Base-by-base conservation (phyloP, 2,797 vertebrate species). In the Sebastes nivosus region DNA sequence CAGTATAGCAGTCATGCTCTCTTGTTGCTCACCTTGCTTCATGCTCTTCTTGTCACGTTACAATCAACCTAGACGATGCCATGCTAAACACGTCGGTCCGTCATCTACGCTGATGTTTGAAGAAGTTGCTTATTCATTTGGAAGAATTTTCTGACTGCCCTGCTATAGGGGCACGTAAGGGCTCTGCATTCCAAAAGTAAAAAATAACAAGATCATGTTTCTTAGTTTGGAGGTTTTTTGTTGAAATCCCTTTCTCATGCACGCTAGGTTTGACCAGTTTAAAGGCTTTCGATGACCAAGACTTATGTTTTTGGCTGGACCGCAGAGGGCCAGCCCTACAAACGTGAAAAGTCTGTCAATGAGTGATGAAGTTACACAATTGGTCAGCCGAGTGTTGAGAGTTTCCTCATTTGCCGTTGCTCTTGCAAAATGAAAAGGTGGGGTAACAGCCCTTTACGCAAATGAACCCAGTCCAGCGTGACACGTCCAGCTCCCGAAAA, bases 111-210 rank as follows among this genome's bases (percentile, higher is more conserved):
- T 38, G 50, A 67, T 65, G 69, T 58, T 54, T 75, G 59, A 29
- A 46, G 69, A 27, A 22, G 67, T 52, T 38, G 42, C 59, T 79
- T 4, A 7, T 38, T 60, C 3, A 55, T 55, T 18, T 71, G 34
- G 42, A 74, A 46, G 22, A 38, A 12, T 66, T 58, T 34, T 34
- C 38, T 60, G 42, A 59, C 58, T 29, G 11, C 42, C 36, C 65
- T 55, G 67, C 32, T 60, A 3, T 6, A 22, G 7, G 5, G 60
- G 73, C 65, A 65, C 38, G 25, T 66, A 65, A 84, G 69, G 59
- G 75, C 77, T 86, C 54, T 50, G 80, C 77, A 73, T 85, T 78
- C 73, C 83, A 80, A 65, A 64, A 22, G 30, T 30, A 20, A 20
- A 69, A 73, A 71, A 36, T 55, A 65, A 71, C 71, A 63, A 30